These are phyloP conservation scores for Pandemis corylana DNA, from an alignment of 2,888 invertebrate genomes.

Conservation along the genomic window DNA sequence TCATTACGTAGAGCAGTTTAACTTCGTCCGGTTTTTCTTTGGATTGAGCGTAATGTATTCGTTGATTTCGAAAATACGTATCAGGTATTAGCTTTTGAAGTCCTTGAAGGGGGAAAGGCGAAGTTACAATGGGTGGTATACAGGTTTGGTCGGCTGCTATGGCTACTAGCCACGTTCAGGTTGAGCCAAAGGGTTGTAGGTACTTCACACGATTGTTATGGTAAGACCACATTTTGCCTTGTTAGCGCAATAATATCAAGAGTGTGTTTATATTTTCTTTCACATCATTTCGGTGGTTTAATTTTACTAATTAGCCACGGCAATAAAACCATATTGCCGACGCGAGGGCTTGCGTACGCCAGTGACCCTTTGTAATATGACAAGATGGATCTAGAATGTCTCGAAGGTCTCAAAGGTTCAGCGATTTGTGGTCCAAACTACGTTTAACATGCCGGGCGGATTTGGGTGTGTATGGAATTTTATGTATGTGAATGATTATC, in stretches of 20 bases:
- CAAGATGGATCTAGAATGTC: background rate
- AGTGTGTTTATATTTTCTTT: background rate
- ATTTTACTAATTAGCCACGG: background rate
- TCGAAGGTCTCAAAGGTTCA: background rate
- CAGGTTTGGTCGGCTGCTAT: background rate
- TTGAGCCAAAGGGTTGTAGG: constrained; percentile 3
- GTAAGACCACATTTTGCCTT: constrained; percentile 8
- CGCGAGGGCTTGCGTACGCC: background rate
- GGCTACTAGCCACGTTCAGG: background rate
- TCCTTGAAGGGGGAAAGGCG: constrained; percentile 3
- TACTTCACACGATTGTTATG: constrained; percentile 7
- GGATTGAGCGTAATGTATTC: background rate
- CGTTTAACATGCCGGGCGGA: too few species aligned
- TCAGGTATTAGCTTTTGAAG: background rate
- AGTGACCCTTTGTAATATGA: background rate
- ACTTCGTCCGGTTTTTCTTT: background rate
- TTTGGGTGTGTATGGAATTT: too few species aligned
- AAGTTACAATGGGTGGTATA: constrained; percentile 4
- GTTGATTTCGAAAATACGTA: background rate
- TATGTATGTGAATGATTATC: too few species aligned
- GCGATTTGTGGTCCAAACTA: too few species aligned
- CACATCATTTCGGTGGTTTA: background rate
- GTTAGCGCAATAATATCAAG: background rate
- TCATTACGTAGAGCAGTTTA: background rate
- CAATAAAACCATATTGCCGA: background rate